Conservation (phyloP, 2,113 vertebrate species). For the Cairina moschata region DNA sequence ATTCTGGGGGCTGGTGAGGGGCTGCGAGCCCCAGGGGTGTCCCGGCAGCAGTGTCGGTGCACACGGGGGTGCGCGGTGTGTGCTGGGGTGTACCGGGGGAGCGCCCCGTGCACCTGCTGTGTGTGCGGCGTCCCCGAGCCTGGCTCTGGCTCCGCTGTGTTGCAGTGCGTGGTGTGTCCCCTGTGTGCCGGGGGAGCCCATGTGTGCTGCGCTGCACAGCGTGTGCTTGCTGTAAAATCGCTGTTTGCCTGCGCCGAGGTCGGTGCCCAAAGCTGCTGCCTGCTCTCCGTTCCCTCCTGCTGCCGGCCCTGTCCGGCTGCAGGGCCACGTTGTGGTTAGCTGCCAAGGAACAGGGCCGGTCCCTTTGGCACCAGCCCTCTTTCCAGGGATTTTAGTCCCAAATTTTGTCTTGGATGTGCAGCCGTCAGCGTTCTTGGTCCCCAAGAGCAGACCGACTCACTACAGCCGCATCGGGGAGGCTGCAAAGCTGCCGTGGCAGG, state of each 20-base stretch:
- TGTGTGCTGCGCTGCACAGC: not conserved
- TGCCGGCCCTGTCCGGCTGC: accelerated
- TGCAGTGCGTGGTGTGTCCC: not conserved
- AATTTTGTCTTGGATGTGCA: not conserved
- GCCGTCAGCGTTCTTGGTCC: accelerated
- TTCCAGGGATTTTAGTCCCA: accelerated
- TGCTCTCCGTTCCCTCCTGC: not conserved
- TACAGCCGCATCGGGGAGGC: accelerated
- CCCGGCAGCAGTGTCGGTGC: not conserved
- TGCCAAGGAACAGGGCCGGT: not conserved
- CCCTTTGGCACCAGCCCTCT: not conserved
- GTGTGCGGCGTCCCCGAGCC: not conserved
- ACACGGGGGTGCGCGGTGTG: not conserved
- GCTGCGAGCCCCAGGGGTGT: not conserved
- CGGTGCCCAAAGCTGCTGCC: not conserved
- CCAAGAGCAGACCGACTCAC: not conserved
- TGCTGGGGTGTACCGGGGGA: too few relatives aligned
- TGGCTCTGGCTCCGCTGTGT: too few relatives aligned
- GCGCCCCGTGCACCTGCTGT: accelerated
- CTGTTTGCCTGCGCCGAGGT: not conserved
- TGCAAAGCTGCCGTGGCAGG: not conserved
- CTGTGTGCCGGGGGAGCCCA: not conserved
- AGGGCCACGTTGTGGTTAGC: not conserved
- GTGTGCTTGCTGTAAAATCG: accelerated
- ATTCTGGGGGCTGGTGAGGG: accelerated